Evolutionary conservation across 2,888 invertebrate species (phyloP).

Genomic region (Ischnura elegans): DNA sequence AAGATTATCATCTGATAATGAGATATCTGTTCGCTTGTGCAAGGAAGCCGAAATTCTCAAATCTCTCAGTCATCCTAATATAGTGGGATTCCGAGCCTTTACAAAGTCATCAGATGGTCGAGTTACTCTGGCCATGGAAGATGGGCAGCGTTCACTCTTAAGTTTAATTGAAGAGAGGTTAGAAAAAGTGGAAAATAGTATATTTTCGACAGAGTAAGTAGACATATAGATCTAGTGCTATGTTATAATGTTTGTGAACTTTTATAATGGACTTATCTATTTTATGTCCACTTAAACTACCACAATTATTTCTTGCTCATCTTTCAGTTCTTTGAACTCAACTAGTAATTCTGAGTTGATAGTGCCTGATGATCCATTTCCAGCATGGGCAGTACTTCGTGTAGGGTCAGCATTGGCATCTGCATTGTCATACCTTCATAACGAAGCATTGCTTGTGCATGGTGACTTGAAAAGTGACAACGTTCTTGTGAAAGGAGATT

Average conservation of each 20-base stretch:
- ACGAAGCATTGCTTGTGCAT: slow-evolving; percentile 85
- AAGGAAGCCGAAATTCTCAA: slow-evolving; percentile 87
- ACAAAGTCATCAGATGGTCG: slow-evolving; percentile 80
- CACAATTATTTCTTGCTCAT: background rate
- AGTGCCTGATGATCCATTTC: slow-evolving; percentile 21
- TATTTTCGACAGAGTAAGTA: background rate
- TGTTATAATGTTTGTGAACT: background rate
- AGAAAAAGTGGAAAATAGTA: background rate
- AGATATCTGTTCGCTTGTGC: slow-evolving; percentile 79
- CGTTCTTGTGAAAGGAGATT: slow-evolving; percentile 86
- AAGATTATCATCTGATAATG: background rate
- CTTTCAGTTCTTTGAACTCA: background rate
- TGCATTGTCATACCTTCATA: slow-evolving; percentile 89
- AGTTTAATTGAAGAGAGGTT: slow-evolving; percentile 44
- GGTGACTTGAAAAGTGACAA: slow-evolving; percentile 93
- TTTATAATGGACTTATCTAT: background rate
- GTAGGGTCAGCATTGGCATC: slow-evolving; percentile 19
- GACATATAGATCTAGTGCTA: background rate
- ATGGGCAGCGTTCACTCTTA: slow-evolving; percentile 74
- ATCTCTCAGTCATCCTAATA: slow-evolving; percentile 88
- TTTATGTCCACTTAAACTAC: no score
- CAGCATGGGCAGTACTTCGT: slow-evolving; percentile 43
- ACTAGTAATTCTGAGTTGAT: background rate
- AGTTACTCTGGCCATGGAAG: slow-evolving; percentile 87
- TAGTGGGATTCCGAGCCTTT: slow-evolving; percentile 87